A percentile compares a stretch with the other conserved stretches of the same genome.
Evolutionary conservation across 2,113 vertebrate species (phyloP).

Genomic region (Pithys albifrons): DNA sequence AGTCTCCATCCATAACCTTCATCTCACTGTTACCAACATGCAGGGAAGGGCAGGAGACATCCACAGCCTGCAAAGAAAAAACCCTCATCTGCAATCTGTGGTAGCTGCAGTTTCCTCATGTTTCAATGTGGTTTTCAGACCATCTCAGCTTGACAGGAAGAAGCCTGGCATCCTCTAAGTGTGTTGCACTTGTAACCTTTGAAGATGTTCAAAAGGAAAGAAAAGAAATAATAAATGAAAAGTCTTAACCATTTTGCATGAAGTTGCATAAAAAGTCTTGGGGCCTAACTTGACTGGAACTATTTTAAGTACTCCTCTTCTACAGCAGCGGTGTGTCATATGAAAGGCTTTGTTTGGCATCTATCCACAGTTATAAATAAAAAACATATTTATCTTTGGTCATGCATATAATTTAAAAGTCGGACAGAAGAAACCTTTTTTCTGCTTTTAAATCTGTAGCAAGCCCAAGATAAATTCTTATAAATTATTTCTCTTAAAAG

Average conservation of each 20-base stretch:
- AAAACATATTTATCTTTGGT: conserved; percentile 63
- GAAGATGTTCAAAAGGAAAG: conserved; percentile 48
- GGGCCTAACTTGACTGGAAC: conserved; percentile 33
- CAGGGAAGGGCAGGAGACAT: background rate
- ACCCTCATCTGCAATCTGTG: background rate
- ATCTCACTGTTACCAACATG: background rate
- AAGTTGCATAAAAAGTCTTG: conserved; percentile 21
- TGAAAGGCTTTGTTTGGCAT: conserved; percentile 57
- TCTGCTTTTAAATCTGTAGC: conserved; percentile 47
- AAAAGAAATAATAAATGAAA: background rate
- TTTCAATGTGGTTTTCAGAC: conserved; percentile 28
- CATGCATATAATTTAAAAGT: conserved; percentile 39
- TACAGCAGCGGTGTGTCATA: conserved; percentile 30
- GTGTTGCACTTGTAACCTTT: conserved; percentile 41
- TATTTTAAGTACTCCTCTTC: conserved; percentile 49
- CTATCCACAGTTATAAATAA: conserved; percentile 49
- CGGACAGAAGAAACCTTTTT: conserved; percentile 8
- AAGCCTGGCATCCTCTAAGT: background rate
- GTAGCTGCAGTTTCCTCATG: background rate
- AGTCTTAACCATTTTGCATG: background rate
- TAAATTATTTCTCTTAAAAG: conserved; percentile 74
- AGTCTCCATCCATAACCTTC: background rate
- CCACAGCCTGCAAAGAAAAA: background rate
- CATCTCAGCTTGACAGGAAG: conserved; percentile 4
- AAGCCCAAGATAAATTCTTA: conserved; percentile 69